phyloP scores from a whole-genome alignment of 2,113 vertebrate species.

The Perognathus longimembris region DNA sequence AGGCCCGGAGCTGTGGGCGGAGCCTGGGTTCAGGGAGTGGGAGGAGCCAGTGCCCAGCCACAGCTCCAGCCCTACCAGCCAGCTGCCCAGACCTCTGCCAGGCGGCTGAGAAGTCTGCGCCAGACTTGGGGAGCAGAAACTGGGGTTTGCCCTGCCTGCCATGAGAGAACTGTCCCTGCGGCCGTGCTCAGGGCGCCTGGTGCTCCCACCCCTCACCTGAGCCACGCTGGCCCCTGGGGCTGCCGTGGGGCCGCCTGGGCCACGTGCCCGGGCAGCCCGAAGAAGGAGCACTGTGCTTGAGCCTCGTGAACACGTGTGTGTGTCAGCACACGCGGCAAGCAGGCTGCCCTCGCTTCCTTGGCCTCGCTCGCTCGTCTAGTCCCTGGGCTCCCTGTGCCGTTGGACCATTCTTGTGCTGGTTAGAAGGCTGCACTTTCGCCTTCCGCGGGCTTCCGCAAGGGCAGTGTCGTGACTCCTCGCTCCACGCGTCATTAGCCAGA shows the following conservation, averaged over 20 bases:
- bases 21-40: background rate
- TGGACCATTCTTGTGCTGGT: background rate
- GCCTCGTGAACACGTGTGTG: no score
- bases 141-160: background rate
- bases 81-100: no score
- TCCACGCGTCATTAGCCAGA: background rate
- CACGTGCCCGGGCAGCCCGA: no score
- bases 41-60: no score
- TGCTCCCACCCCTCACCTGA: background rate
- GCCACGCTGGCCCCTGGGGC: background rate
- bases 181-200: background rate
- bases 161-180: background rate
- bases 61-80: no score
- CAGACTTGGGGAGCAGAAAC: no score
- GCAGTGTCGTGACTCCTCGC: no score
- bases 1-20: background rate
- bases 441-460: no score
- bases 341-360: background rate
- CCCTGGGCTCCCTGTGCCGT: background rate
- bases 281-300: no score
- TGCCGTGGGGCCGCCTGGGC: background rate
- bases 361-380: background rate
- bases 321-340: no score
- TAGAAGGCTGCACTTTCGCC: background rate
- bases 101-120: no score